Percentiles rank a stretch among this genome's conserved stretches.
phyloP scores from a whole-genome alignment of 2,113 vertebrate species.

The Gila orcuttii region DNA sequence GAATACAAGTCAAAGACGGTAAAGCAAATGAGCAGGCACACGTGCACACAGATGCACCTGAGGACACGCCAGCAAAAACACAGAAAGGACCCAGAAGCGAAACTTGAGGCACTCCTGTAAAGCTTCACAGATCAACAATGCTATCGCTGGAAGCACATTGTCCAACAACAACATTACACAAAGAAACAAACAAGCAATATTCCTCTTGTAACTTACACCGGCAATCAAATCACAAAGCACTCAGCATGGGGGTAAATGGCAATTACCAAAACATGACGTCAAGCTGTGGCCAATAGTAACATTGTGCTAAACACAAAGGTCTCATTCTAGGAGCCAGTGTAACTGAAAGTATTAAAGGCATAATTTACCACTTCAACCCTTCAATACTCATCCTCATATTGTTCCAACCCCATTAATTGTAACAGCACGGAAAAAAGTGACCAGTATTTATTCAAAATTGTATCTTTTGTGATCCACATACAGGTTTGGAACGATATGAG shows the following conservation, averaged over 20 bases:
- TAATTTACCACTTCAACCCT: not conserved
- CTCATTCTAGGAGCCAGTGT: slow-evolving; percentile 29
- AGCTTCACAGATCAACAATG: slow-evolving; percentile 51
- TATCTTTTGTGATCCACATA: not conserved
- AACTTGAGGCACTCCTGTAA: slow-evolving; percentile 54
- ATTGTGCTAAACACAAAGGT: slow-evolving; percentile 36
- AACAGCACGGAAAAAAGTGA: not conserved
- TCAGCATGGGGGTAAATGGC: slow-evolving; percentile 53
- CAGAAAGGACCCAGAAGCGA: slow-evolving; percentile 61
- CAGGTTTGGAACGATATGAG: not conserved
- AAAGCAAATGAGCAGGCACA: slow-evolving; percentile 29
- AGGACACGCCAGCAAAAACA: slow-evolving; percentile 18
- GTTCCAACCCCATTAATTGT: not conserved
- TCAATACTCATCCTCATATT: not conserved
- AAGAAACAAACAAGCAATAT: slow-evolving; percentile 58
- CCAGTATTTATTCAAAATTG: not conserved
- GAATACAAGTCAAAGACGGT: slow-evolving; percentile 70
- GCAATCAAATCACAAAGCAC: slow-evolving; percentile 60
- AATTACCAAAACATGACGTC: slow-evolving; percentile 55
- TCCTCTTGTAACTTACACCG: slow-evolving; percentile 59
- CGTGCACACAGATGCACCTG: slow-evolving; percentile 26
- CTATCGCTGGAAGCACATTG: slow-evolving; percentile 51
- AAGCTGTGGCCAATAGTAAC: slow-evolving; percentile 47
- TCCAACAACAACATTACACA: slow-evolving; percentile 63
- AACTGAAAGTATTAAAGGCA: slow-evolving; percentile 35